Base-by-base conservation (phyloP, 2,888 invertebrate species). In the Lasioglossum oenotherae region DNA sequence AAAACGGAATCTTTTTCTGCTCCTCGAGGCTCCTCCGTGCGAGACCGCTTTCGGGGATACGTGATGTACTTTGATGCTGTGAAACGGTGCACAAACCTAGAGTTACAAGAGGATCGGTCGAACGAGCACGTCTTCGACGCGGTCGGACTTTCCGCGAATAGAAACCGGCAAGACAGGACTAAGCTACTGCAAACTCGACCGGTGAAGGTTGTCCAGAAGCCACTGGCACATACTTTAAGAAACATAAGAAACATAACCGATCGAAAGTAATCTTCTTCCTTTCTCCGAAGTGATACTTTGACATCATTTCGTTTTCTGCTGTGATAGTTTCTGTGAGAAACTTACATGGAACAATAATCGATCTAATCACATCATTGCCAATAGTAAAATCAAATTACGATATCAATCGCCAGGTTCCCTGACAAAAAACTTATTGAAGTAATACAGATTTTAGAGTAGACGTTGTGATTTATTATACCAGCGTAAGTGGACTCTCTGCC, bases 1-100 rank as follows among this genome's bases (percentile, higher is more conserved):
- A 71, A 71, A n/a, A 41, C n/a, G 6, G n/a, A 71, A 71, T 71
- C 71, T 41, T 71, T 46, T 27, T 46, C 46, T 57, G 16, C n/a
- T 10, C 16, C 14, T n/a, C 64, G 64, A 8, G 19, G 3, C 41
- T 41, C 27, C 31, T 31, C 16, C 31, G 64, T 12, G 1, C 27
- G 38, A 19, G 35, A 57, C n/a, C n/a, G 57, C 53, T n/a, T n/a
- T 8, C 35, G 19, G 38, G 38, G 19, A 69, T 38, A 69, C 31
- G 64, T 64, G 31, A 64, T 64, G 31, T 38, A 69, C 69, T 12
- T 23, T 23, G 38, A 69, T 69, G 23, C 38, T 69, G 69, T 69
- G 69, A 23, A 69, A 69, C 23, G 12, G 23, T 38, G 69, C 23
- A 19, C 35, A 4, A 23, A 10, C 5, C 19, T 23, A 38, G 69